Conservation (phyloP, 2,113 vertebrate genomes). For the Chaetodon auriga region DNA sequence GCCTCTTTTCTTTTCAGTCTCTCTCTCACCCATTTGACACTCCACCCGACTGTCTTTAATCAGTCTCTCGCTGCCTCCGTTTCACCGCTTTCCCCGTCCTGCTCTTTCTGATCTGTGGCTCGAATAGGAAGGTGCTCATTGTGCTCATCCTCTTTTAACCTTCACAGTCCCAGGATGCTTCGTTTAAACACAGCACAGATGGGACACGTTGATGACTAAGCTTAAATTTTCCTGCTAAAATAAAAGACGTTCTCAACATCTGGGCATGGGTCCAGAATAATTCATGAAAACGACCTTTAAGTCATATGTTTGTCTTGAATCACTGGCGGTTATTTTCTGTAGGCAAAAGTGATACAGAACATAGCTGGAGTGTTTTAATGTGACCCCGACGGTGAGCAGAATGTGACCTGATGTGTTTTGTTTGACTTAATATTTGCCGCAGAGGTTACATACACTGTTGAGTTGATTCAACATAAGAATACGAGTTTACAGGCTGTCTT, state of each 20-base stretch:
- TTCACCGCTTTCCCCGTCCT: constrained; percentile 30
- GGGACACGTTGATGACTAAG: constrained; percentile 81
- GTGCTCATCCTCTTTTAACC: constrained; percentile 75
- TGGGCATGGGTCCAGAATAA: constrained; percentile 76
- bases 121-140: constrained; percentile 60
- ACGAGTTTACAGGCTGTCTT: neutral
- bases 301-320: constrained; percentile 50
- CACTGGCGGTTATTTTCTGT: constrained; percentile 14
- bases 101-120: constrained; percentile 50
- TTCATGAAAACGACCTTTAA: constrained; percentile 75
- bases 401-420: neutral
- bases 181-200: constrained; percentile 74
- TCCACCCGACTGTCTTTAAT: constrained; percentile 60
- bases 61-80: constrained; percentile 43
- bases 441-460: neutral
- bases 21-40: constrained; percentile 51
- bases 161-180: constrained; percentile 75
- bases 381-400: neutral
- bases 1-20: constrained; percentile 23
- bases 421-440: constrained; percentile 2
- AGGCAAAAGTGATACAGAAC: neutral
- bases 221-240: constrained; percentile 68
- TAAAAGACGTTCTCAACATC: constrained; percentile 78
- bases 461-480: neutral
- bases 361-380: neutral